Evolutionary conservation across 2,888 invertebrate species (phyloP).

Genomic region (Belgica antarctica): DNA sequence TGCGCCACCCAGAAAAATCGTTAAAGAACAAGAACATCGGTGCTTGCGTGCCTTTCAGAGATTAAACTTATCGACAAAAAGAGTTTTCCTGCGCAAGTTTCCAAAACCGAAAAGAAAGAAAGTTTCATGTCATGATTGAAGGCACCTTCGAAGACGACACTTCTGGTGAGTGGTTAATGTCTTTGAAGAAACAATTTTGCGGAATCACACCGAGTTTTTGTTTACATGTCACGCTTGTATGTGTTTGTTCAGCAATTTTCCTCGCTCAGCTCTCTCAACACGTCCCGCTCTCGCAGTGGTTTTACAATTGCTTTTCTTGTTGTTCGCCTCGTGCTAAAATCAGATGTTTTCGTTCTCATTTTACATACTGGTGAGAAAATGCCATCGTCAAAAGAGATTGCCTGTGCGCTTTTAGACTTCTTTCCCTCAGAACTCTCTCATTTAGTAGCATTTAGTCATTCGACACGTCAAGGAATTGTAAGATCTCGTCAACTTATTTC

Average conservation of each 20-base stretch:
- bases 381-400: too few relatives aligned
- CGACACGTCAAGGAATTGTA: slow-evolving; percentile 16
- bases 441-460: slow-evolving; percentile 22
- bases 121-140: too few relatives aligned
- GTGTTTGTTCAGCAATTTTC: neutral
- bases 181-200: neutral
- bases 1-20: too few relatives aligned
- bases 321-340: slow-evolving; percentile 4
- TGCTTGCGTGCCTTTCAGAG: too few relatives aligned
- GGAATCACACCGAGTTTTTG: neutral
- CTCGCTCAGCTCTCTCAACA: neutral
- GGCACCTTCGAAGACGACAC: neutral
- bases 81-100: too few relatives aligned
- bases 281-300: neutral
- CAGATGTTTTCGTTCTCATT: slow-evolving; percentile 29
- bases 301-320: slow-evolving; percentile 20
- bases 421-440: neutral
- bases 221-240: neutral
- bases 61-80: too few relatives aligned
- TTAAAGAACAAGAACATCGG: too few relatives aligned
- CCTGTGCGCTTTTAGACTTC: too few relatives aligned
- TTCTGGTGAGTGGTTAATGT: neutral
- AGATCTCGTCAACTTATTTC: neutral
- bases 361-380: neutral
- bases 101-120: neutral